Percentiles rank a stretch among this genome's conserved stretches.
Evolutionary conservation across 2,797 vertebrate genomes (phyloP).

Genomic region (Pteropus rufus): DNA sequence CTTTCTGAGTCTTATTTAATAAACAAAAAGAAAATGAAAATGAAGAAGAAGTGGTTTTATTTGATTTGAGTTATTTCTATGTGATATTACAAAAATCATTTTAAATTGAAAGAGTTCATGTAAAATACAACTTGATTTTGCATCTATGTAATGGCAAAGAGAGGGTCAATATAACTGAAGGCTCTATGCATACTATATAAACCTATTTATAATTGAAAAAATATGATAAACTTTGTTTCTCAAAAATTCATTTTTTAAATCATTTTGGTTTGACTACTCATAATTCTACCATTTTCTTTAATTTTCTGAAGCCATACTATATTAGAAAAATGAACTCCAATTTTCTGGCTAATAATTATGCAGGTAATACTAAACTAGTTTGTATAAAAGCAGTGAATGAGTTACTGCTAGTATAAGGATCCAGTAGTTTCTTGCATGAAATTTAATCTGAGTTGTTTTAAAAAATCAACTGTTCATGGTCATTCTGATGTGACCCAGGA

Average conservation of each 20-base stretch:
- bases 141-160: not conserved
- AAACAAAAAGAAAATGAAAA: conserved; percentile 24
- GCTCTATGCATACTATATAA: not conserved
- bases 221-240: not conserved
- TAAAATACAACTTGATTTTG: not conserved
- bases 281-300: not conserved
- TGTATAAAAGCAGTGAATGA: not conserved
- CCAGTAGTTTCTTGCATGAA: not conserved
- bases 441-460: not conserved
- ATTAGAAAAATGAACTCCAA: not conserved
- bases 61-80: conserved; percentile 7
- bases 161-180: not conserved
- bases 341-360: not conserved
- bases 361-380: not conserved
- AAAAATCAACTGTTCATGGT: not conserved
- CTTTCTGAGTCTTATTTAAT: conserved; percentile 41
- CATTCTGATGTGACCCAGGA: not conserved
- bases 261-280: not conserved
- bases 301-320: not conserved
- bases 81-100: not conserved
- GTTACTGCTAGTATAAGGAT: not conserved
- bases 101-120: not conserved
- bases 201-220: not conserved
- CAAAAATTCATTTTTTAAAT: not conserved
- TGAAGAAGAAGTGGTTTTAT: not conserved